phyloP scores from a whole-genome alignment of 2,113 vertebrate species.

The Lipotes vexillifer region DNA sequence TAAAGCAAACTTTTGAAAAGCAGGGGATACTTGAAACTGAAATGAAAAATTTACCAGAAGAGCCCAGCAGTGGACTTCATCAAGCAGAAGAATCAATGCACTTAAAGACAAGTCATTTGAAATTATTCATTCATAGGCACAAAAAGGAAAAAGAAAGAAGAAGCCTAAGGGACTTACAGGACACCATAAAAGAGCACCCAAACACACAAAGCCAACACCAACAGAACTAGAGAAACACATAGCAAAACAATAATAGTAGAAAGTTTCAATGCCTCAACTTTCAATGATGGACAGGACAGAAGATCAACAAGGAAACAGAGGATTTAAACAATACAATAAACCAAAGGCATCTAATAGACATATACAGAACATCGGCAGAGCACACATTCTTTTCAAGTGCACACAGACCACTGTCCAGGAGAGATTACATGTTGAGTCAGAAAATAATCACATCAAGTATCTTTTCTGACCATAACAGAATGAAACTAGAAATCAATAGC shows the following conservation, averaged over 20 bases:
- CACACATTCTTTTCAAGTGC: neutral
- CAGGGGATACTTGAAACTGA: too few relatives aligned
- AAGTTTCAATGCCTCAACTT: neutral
- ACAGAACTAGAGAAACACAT: neutral
- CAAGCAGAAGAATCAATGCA: neutral
- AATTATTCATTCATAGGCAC: neutral
- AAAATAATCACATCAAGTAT: neutral
- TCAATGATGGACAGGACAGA: neutral
- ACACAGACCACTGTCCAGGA: neutral
- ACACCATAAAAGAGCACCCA: neutral
- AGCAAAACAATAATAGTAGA: neutral
- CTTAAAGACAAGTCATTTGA: neutral
- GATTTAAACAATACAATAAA: neutral
- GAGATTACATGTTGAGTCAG: too few relatives aligned
- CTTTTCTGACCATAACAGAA: neutral
- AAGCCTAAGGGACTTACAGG: too few relatives aligned
- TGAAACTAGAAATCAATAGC: neutral
- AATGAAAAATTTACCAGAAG: neutral
- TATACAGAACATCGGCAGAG: neutral
- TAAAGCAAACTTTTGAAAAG: too few relatives aligned
- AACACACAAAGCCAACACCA: neutral
- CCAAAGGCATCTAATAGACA: neutral
- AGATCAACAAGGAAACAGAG: neutral
- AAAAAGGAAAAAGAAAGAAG: too few relatives aligned
- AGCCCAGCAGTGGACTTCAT: neutral